phyloP scores from a whole-genome alignment of 2,888 invertebrate genomes.

The Troides oblongomaculatus region DNA sequence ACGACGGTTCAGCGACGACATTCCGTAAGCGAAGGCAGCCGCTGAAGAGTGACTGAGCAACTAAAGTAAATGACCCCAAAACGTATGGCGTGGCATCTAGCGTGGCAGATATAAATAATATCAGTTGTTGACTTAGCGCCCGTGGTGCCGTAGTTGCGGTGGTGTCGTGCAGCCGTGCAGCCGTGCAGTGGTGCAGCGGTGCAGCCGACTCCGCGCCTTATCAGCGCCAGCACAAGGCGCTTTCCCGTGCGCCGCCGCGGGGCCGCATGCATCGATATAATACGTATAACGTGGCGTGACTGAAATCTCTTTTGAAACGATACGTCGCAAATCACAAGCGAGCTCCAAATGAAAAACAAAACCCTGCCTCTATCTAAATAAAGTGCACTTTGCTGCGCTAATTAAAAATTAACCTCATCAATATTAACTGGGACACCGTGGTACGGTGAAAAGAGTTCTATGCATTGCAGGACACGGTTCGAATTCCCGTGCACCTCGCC shows the following conservation, averaged over 20 bases:
- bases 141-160: slow-evolving; percentile 26
- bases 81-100: slow-evolving; percentile 59
- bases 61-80: slow-evolving; percentile 68
- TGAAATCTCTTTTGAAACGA: slow-evolving; percentile 55
- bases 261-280: slow-evolving; percentile 53
- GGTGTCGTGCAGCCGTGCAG: too few relatives aligned
- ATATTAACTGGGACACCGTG: slow-evolving; percentile 43
- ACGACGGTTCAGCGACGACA: slow-evolving; percentile 37
- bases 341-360: slow-evolving; percentile 47
- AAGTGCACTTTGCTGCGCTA: slow-evolving; percentile 55
- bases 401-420: slow-evolving; percentile 58
- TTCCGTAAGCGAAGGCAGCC: slow-evolving; percentile 42
- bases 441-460: slow-evolving; percentile 55
- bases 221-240: slow-evolving; percentile 24
- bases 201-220: slow-evolving; percentile 42
- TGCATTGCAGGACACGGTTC: slow-evolving; percentile 40
- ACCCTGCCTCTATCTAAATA: slow-evolving; percentile 46
- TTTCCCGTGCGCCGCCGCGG: slow-evolving; percentile 1
- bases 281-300: slow-evolving; percentile 65
- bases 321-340: slow-evolving; percentile 51
- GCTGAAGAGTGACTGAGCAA: slow-evolving; percentile 54
- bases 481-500: slow-evolving; percentile 51
- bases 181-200: too few relatives aligned
- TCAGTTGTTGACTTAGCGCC: slow-evolving; percentile 55
- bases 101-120: slow-evolving; percentile 64